Conservation (phyloP, 2,888 invertebrate genomes). For the Teleogryllus oceanicus region DNA sequence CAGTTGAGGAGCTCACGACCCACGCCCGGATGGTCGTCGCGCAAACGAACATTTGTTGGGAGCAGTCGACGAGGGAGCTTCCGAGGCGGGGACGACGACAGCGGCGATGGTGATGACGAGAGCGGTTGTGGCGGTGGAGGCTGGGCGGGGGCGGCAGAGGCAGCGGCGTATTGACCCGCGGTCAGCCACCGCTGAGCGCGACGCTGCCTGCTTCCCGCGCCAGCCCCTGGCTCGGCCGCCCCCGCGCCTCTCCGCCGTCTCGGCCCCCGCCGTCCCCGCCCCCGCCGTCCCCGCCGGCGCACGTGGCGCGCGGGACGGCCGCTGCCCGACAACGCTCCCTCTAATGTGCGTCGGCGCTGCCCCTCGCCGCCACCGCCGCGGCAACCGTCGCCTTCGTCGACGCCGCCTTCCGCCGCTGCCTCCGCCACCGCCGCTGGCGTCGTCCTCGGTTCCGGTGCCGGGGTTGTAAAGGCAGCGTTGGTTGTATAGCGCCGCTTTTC, state of each 20-base stretch:
- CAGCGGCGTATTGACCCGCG: conserved; percentile 18
- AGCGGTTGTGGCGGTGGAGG: not conserved
- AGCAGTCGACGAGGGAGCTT: not conserved
- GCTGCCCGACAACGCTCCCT: not conserved
- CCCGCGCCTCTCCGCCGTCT: not conserved
- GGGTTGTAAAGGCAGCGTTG: too few species aligned
- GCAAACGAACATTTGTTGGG: conserved; percentile 18
- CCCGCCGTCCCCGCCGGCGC: not conserved
- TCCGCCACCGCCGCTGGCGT: too few species aligned
- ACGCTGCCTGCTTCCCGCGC: not conserved
- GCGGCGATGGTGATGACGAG: not conserved
- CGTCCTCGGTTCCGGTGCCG: too few species aligned
- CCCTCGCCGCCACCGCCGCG: too few species aligned
- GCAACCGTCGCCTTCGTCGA: too few species aligned
- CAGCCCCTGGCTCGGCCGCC: not conserved
- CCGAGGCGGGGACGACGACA: not conserved
- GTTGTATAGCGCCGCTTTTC: too few species aligned
- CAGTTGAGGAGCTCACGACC: too few species aligned
- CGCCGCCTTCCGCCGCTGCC: too few species aligned
- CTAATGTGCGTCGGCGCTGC: conserved; percentile 4
- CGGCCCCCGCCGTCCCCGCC: not conserved
- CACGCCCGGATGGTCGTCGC: not conserved
- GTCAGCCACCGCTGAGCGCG: conserved; percentile 18
- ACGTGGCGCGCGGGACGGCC: conserved; percentile 18
- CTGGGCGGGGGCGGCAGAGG: not conserved